Percentiles rank a stretch among this genome's conserved stretches.
These are phyloP conservation scores for Xyliphius kryptos DNA, from an alignment of 2,113 vertebrate genomes.

Conservation along the genomic window DNA sequence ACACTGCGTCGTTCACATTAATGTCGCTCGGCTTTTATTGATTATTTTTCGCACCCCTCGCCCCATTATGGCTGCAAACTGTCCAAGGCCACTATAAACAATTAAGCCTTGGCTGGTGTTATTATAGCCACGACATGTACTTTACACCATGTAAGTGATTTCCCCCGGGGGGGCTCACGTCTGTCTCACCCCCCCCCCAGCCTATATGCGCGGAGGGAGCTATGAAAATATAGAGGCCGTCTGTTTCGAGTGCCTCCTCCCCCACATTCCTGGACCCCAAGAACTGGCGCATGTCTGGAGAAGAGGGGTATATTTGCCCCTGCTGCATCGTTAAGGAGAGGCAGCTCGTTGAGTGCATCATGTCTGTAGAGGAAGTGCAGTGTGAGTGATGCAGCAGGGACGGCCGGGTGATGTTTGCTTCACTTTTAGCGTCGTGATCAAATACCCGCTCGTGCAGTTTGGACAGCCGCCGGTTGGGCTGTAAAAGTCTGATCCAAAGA, in stretches of 20 bases:
- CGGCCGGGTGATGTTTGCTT: constrained; percentile 1
- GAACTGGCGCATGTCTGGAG: constrained; percentile 13
- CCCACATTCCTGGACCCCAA: not conserved
- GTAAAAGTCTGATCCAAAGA: not conserved
- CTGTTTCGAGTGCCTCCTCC: constrained; percentile 12
- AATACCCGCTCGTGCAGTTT: not conserved
- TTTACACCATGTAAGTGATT: constrained; percentile 35
- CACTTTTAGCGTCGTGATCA: constrained; percentile 14
- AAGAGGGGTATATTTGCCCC: constrained; percentile 6
- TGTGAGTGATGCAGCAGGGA: constrained; percentile 7
- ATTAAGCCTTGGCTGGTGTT: constrained; percentile 45
- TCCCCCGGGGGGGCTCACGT: constrained; percentile 1
- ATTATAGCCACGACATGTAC: constrained; percentile 45
- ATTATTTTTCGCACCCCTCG: constrained; percentile 45
- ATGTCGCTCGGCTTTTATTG: constrained; percentile 52
- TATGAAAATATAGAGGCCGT: constrained; percentile 24
- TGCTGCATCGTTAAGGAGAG: constrained; percentile 16
- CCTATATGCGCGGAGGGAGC: constrained; percentile 5
- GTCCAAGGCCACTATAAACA: constrained; percentile 41
- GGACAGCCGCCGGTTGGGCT: not conserved
- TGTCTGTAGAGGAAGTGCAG: not conserved
- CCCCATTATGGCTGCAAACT: constrained; percentile 44
- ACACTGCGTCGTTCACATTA: constrained; percentile 35
- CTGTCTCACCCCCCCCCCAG: not conserved
- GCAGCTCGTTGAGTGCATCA: not conserved